A percentile compares a stretch with the other conserved stretches of the same genome.
phyloP scores from a whole-genome alignment of 2,797 vertebrate genomes.

The Brotula barbata region DNA sequence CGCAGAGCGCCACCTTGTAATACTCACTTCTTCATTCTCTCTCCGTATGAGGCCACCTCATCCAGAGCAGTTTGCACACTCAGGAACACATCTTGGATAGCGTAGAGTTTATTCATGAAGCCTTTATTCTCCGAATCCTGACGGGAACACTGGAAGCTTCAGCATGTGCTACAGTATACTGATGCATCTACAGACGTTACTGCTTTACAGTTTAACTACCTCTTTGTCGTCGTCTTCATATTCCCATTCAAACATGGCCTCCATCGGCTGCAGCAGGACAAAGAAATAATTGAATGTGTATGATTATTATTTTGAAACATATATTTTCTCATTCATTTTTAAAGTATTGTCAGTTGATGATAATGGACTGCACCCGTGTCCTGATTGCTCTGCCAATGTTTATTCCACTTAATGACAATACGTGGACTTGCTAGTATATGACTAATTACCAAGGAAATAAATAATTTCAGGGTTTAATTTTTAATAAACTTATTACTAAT shows the following conservation, averaged over 20 bases:
- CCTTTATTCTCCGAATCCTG: slow-evolving; percentile 90
- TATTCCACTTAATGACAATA: no score
- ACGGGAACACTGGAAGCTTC: background rate
- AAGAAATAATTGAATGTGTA: slow-evolving; percentile 6
- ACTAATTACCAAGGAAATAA: no score
- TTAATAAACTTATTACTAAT: no score
- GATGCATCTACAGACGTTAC: background rate
- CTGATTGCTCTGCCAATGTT: no score
- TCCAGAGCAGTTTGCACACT: slow-evolving; percentile 90
- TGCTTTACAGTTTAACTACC: slow-evolving; percentile 76
- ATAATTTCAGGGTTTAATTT: no score
- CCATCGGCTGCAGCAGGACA: slow-evolving; percentile 81
- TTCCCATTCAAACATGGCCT: slow-evolving; percentile 91
- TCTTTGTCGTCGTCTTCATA: slow-evolving; percentile 93
- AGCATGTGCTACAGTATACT: background rate
- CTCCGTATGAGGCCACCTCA: slow-evolving; percentile 88
- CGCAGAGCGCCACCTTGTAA: background rate
- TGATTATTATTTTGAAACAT: no score
- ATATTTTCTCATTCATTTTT: no score
- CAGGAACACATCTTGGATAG: slow-evolving; percentile 93
- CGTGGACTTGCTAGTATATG: no score
- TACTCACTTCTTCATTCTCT: slow-evolving; percentile 94
- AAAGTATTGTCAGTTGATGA: no score
- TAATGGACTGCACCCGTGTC: no score
- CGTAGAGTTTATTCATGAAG: slow-evolving; percentile 92